Conservation (phyloP, 2,888 invertebrate species). For the Eudasyphora cyanicolor region DNA sequence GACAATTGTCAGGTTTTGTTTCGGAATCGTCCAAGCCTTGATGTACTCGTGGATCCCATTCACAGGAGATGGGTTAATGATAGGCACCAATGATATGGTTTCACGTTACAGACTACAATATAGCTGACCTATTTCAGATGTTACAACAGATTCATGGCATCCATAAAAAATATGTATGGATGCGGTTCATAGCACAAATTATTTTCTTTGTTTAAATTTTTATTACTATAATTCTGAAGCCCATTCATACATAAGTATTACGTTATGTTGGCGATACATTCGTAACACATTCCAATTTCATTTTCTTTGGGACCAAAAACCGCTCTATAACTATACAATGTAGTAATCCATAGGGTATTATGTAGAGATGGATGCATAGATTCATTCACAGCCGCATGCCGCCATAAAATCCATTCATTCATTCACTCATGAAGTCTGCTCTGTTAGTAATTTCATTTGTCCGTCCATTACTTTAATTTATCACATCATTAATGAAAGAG, state of each 20-base stretch:
- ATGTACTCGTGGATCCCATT: too few species aligned
- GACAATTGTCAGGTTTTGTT: too few species aligned
- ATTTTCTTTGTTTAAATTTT: background rate
- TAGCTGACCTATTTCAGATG: too few species aligned
- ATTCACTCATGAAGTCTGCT: background rate
- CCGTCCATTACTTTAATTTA: background rate
- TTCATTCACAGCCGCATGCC: background rate
- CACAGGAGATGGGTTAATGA: too few species aligned
- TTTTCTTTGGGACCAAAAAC: background rate
- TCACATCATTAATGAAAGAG: constrained; percentile 1
- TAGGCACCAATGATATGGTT: too few species aligned
- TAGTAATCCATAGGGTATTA: too few species aligned
- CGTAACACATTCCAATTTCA: background rate
- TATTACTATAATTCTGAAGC: background rate
- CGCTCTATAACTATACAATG: too few species aligned
- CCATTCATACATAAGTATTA: too few species aligned
- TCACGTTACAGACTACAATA: too few species aligned
- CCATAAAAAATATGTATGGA: background rate
- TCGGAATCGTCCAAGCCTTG: too few species aligned
- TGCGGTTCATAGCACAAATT: constrained; percentile 35
- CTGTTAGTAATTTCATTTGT: background rate
- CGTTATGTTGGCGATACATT: background rate
- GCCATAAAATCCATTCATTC: background rate
- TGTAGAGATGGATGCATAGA: background rate
- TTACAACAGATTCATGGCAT: background rate